These are phyloP conservation scores for Haliclystus octoradiatus DNA, from an alignment of 30 jellyfish, hydroid and myxozoan genomes.

Conservation along the genomic window DNA sequence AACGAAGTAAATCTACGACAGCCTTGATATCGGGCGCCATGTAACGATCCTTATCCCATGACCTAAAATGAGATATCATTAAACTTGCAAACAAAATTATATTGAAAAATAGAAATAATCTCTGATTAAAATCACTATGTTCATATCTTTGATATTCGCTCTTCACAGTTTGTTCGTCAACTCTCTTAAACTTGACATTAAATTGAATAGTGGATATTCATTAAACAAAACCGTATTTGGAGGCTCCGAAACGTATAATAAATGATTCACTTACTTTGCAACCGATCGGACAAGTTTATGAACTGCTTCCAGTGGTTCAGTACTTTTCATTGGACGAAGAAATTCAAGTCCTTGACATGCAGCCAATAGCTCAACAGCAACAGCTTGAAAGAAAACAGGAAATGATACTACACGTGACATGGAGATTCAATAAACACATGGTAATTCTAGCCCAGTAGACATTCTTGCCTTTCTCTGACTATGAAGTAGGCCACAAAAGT, in stretches of 20 bases:
- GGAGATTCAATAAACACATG: too few relatives aligned
- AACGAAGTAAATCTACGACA: slow-evolving; percentile 39
- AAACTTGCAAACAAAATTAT: background rate
- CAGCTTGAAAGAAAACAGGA: too few relatives aligned
- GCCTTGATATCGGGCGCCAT: slow-evolving; percentile 85
- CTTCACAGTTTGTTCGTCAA: background rate
- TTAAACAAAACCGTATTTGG: background rate
- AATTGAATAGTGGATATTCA: background rate
- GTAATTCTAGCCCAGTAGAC: too few relatives aligned
- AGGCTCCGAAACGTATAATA: background rate
- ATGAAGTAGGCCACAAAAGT: too few relatives aligned
- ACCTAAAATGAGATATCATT: slow-evolving; percentile 6
- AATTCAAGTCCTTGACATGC: slow-evolving; percentile 96
- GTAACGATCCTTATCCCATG: slow-evolving; percentile 64
- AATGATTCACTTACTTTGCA: slow-evolving; percentile 35
- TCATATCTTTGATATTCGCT: too few relatives aligned
- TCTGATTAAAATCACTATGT: too few relatives aligned
- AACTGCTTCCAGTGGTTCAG: slow-evolving; percentile 88
- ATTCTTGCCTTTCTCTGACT: too few relatives aligned
- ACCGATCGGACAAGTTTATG: slow-evolving; percentile 59
- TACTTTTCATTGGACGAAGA: slow-evolving; percentile 70
- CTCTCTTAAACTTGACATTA: background rate
- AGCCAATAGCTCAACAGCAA: slow-evolving; percentile 83
- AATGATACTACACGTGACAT: too few relatives aligned
- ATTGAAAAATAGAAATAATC: too few relatives aligned